Percentiles rank a stretch among this genome's conserved stretches.
These are phyloP conservation scores for Beaufortia kweichowensis DNA, from an alignment of 2,113 vertebrate species.

Conservation along the genomic window DNA sequence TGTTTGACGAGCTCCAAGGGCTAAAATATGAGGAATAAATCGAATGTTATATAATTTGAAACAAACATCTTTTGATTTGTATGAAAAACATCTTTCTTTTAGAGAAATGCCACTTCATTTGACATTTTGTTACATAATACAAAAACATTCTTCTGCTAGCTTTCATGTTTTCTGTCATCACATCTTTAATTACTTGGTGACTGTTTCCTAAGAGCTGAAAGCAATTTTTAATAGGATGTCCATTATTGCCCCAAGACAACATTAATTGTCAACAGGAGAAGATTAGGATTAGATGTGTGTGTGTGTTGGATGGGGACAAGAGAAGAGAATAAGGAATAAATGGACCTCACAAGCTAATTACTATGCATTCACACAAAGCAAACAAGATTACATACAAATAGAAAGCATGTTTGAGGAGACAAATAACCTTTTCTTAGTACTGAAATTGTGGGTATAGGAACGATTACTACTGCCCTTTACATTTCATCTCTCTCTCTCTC, in stretches of 20 bases:
- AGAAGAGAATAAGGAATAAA: neutral
- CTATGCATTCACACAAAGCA: neutral
- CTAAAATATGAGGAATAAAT: too few relatives aligned
- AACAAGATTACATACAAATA: neutral
- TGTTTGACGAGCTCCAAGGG: too few relatives aligned
- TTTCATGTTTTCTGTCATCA: constrained; percentile 39
- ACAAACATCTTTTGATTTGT: too few relatives aligned
- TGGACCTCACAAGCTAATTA: neutral
- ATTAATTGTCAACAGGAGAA: too few relatives aligned
- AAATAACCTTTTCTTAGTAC: neutral
- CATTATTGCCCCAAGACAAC: too few relatives aligned
- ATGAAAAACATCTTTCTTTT: too few relatives aligned
- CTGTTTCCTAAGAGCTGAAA: neutral
- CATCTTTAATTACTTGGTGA: constrained; percentile 44
- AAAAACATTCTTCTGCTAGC: constrained; percentile 24
- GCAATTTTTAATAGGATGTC: too few relatives aligned
- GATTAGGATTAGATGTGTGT: neutral
- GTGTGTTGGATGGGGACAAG: neutral
- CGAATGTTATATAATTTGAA: too few relatives aligned
- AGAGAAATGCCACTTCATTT: too few relatives aligned
- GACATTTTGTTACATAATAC: too few relatives aligned
- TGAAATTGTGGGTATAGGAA: constrained; percentile 13
- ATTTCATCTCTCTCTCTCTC: too few relatives aligned
- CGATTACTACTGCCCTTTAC: neutral
- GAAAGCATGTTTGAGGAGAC: neutral